Conservation (phyloP, 2,113 vertebrate species). For the Clarias magur region DNA sequence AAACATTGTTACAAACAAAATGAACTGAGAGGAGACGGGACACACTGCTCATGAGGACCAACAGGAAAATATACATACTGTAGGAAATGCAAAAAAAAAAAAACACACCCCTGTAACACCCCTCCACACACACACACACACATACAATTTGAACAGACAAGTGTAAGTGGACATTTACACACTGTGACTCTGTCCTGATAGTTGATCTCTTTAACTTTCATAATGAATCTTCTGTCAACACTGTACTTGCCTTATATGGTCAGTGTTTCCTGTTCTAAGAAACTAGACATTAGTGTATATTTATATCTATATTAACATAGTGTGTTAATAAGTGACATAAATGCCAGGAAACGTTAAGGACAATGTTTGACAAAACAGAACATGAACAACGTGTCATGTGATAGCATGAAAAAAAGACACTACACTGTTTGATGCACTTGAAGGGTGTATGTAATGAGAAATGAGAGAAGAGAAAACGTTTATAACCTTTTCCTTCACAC, state of each 20-base stretch:
- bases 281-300: not conserved
- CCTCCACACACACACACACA: too few species aligned
- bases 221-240: not conserved
- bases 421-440: not conserved
- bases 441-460: not conserved
- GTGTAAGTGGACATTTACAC: not conserved
- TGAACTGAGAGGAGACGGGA: too few species aligned
- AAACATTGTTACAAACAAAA: not conserved
- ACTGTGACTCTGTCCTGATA: not conserved
- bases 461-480: not conserved
- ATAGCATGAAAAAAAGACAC: not conserved
- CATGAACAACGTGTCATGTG: not conserved
- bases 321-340: not conserved
- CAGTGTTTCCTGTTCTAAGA: not conserved
- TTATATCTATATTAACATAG: not conserved
- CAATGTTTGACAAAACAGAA: not conserved
- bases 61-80: not conserved
- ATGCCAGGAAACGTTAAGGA: not conserved
- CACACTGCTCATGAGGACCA: not conserved
- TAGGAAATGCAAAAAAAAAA: not conserved
- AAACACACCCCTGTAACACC: too few species aligned
- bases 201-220: not conserved
- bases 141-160: not conserved
- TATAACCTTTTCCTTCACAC: not conserved
- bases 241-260: not conserved